Percentiles rank a stretch among this genome's conserved stretches.
phyloP scores from a whole-genome alignment of 1,140 invertebrate genomes.

The Bombyx mori region ASM3026992v2 NC_085121.1:11991501-11992000 shows the following conservation, averaged over 20 bases:
- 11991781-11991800: slow-evolving; percentile 25
- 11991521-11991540: slow-evolving; percentile 26
- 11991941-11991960: slow-evolving; percentile 19
- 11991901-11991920: slow-evolving; percentile 21
- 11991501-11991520: slow-evolving; percentile 18
- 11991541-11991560: slow-evolving; percentile 12
- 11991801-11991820: slow-evolving; percentile 34
- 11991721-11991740: slow-evolving; percentile 14
- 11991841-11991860: slow-evolving; percentile 21
- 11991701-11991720: slow-evolving; percentile 6
- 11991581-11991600: slow-evolving; percentile 37
- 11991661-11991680: slow-evolving; percentile 26
- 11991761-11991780: slow-evolving; percentile 27
- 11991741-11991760: slow-evolving; percentile 28
- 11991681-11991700: slow-evolving; percentile 14
- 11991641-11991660: slow-evolving; percentile 43
- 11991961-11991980: slow-evolving; percentile 25
- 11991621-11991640: slow-evolving; percentile 32
- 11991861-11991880: slow-evolving; percentile 29
- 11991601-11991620: slow-evolving; percentile 37
- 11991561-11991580: background rate
- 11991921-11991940: slow-evolving; percentile 22
- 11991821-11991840: slow-evolving; percentile 22
- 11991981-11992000: slow-evolving; percentile 11
- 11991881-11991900: slow-evolving; percentile 22